These are phyloP conservation scores for Caracal caracal DNA, from an alignment of 2,113 vertebrate genomes.

Conservation along the genomic window DNA sequence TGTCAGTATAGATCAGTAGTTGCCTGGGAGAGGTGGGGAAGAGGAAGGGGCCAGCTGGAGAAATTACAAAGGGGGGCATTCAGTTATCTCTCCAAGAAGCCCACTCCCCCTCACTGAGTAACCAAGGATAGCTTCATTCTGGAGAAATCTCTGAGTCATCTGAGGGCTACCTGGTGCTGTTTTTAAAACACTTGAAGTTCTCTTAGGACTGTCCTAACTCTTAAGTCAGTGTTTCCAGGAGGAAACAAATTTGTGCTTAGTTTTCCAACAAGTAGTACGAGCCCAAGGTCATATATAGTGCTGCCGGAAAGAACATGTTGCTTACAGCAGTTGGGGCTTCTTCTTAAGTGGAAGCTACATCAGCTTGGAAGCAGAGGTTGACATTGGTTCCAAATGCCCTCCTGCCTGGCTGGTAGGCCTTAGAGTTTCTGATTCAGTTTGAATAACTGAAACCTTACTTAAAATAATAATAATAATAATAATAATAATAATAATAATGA, in stretches of 20 bases:
- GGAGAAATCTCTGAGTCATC: neutral
- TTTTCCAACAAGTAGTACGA: neutral
- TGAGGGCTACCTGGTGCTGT: neutral
- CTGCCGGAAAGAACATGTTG: neutral
- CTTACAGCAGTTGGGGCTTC: neutral
- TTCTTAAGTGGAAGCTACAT: neutral
- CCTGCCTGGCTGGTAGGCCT: neutral
- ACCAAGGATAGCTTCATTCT: neutral
- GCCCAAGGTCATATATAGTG: neutral
- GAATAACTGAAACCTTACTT: neutral
- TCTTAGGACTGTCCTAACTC: neutral
- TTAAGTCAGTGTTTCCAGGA: neutral
- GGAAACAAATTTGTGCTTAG: neutral
- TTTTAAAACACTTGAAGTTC: neutral
- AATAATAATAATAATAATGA: rapidly evolving
- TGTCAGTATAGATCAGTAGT: neutral
- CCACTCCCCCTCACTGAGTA: too few relatives aligned
- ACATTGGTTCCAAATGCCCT: neutral
- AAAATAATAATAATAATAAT: too few relatives aligned
- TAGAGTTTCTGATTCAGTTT: neutral
- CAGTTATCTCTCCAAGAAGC: neutral
- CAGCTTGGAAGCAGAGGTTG: neutral
- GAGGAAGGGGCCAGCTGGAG: neutral
- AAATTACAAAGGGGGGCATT: neutral
- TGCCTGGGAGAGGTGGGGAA: neutral